Percentiles rank a stretch among this genome's conserved stretches.
These are phyloP conservation scores for Beaufortia kweichowensis DNA, from an alignment of 2,113 vertebrate genomes.

Conservation along the genomic window DNA sequence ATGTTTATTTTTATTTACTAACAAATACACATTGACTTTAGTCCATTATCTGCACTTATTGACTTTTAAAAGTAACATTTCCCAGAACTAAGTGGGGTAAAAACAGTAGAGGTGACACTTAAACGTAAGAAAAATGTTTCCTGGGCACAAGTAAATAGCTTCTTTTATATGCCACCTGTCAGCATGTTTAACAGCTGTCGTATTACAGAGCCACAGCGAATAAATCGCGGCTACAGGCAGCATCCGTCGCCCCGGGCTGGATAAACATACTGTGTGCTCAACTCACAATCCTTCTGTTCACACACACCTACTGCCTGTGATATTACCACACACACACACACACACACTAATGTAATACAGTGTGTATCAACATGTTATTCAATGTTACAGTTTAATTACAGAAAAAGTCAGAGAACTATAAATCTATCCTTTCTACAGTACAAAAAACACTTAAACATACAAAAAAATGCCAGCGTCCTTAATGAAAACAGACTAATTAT, in stretches of 20 bases:
- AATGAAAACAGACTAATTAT: too few relatives aligned
- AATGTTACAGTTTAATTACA: too few relatives aligned
- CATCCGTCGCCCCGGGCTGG: slow-evolving; percentile 22
- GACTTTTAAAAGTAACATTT: too few relatives aligned
- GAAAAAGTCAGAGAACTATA: too few relatives aligned
- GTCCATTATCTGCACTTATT: too few relatives aligned
- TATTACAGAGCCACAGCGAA: slow-evolving; percentile 28
- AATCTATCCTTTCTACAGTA: too few relatives aligned
- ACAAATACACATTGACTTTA: too few relatives aligned
- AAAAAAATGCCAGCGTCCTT: too few relatives aligned
- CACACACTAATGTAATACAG: background rate
- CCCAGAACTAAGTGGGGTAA: background rate
- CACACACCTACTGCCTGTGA: slow-evolving; percentile 2
- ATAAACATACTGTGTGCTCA: slow-evolving; percentile 41
- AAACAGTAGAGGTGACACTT: slow-evolving; percentile 16
- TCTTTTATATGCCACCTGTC: slow-evolving; percentile 42
- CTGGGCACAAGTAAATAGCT: slow-evolving; percentile 43
- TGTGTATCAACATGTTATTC: background rate
- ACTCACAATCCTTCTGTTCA: slow-evolving; percentile 15
- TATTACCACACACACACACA: slow-evolving; percentile 19
- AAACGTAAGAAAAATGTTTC: slow-evolving; percentile 13
- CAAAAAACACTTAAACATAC: too few relatives aligned
- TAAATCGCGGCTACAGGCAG: slow-evolving; percentile 36
- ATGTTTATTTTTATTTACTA: too few relatives aligned
- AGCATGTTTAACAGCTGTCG: slow-evolving; percentile 43